phyloP scores from a whole-genome alignment of 2,797 vertebrate species.

The Typhlichthys eigenmanni region DNA sequence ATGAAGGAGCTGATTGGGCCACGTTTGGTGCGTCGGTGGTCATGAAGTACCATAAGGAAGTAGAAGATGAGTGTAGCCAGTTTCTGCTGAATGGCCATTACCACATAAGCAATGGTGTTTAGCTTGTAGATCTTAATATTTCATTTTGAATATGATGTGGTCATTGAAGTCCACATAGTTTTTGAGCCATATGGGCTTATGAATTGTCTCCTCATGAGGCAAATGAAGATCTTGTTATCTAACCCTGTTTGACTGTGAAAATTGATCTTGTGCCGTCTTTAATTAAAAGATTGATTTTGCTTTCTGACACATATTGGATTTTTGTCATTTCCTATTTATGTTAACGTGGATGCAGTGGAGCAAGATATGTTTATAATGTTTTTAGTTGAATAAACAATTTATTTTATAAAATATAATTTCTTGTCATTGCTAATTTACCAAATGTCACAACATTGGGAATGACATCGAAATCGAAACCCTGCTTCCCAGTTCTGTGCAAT shows the following conservation, averaged over 20 bases:
- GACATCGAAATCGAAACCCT: too few species aligned
- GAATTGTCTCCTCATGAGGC: too few species aligned
- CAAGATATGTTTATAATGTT: too few species aligned
- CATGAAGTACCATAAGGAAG: constrained; percentile 9
- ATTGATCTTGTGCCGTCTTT: constrained; percentile 34
- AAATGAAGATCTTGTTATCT: not conserved
- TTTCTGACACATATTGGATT: constrained; percentile 50
- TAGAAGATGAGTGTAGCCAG: not conserved
- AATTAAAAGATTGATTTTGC: constrained; percentile 60
- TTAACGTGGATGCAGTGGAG: not conserved
- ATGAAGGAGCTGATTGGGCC: constrained; percentile 13
- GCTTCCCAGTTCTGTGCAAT: too few species aligned
- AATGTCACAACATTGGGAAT: too few species aligned
- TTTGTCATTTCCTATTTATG: constrained; percentile 48
- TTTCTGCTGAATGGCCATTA: too few species aligned
- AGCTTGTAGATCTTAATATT: not conserved
- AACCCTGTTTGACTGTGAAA: constrained; percentile 28
- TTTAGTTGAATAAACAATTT: too few species aligned
- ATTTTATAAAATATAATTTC: too few species aligned
- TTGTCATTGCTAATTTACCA: too few species aligned
- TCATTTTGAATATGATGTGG: not conserved
- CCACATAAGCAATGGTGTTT: not conserved
- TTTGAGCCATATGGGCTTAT: too few species aligned
- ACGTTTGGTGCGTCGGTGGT: constrained; percentile 8
- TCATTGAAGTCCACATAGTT: too few species aligned